Conservation (phyloP, 2,888 invertebrate genomes). For the Kuschelorhynchus macadamiae region DNA sequence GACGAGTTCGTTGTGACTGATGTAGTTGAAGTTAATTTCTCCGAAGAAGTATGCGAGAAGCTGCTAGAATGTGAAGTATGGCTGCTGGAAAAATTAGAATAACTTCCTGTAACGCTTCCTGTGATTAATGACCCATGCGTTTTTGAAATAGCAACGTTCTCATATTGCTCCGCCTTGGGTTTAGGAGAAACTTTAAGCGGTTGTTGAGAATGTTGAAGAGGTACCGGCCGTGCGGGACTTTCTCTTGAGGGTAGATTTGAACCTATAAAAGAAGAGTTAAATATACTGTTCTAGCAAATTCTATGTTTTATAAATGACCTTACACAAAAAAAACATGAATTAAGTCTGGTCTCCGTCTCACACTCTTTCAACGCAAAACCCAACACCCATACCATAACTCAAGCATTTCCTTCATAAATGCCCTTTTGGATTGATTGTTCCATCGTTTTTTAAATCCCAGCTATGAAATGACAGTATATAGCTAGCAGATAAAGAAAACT, state of each 20-base stretch:
- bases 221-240: constrained; percentile 5
- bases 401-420: too few relatives aligned
- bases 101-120: background rate
- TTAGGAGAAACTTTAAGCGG: constrained; percentile 32
- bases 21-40: constrained; percentile 3
- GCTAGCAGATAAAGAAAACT: too few relatives aligned
- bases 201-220: constrained; percentile 7
- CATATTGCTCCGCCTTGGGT: constrained; percentile 42
- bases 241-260: constrained; percentile 21
- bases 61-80: constrained; percentile 14
- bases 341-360: too few relatives aligned
- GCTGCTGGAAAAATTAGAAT: constrained; percentile 1
- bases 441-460: too few relatives aligned
- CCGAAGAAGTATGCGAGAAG: constrained; percentile 7
- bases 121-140: background rate
- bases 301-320: too few relatives aligned
- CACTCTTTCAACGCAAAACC: too few relatives aligned
- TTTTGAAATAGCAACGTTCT: constrained; percentile 26
- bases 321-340: too few relatives aligned
- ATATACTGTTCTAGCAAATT: too few relatives aligned
- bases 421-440: too few relatives aligned
- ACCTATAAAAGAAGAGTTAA: constrained; percentile 22
- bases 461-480: too few relatives aligned
- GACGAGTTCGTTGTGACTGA: background rate
- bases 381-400: too few relatives aligned